phyloP scores from a whole-genome alignment of 2,797 vertebrate genomes.

The Eutrigla gurnardus region DNA sequence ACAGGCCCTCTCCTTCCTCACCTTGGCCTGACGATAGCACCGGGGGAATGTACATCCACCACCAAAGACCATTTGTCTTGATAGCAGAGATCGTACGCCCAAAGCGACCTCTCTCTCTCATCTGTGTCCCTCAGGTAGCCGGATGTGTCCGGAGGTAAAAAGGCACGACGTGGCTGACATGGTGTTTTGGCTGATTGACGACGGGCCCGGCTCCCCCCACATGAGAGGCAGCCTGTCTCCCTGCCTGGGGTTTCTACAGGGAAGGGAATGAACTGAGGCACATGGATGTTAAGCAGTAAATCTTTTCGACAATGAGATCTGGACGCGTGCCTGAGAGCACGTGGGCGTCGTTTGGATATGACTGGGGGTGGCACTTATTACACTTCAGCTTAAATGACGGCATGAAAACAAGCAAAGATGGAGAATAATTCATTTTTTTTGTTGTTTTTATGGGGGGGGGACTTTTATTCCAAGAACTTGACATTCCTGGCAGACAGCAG shows the following conservation, averaged over 20 bases:
- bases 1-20: slow-evolving; percentile 34
- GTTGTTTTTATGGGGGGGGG: neutral
- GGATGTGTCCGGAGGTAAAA: slow-evolving; percentile 53
- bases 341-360: slow-evolving; percentile 26
- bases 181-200: slow-evolving; percentile 60
- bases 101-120: slow-evolving; percentile 28
- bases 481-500: slow-evolving; percentile 46
- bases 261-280: slow-evolving; percentile 29
- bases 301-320: slow-evolving; percentile 49
- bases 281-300: slow-evolving; percentile 46
- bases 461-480: slow-evolving; percentile 7
- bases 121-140: slow-evolving; percentile 49
- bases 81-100: slow-evolving; percentile 43
- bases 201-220: slow-evolving; percentile 34
- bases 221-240: slow-evolving; percentile 26
- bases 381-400: slow-evolving; percentile 29
- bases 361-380: slow-evolving; percentile 18
- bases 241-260: slow-evolving; percentile 42
- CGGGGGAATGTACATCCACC: slow-evolving; percentile 56
- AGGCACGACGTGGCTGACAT: slow-evolving; percentile 44
- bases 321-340: slow-evolving; percentile 29
- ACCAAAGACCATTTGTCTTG: slow-evolving; percentile 69
- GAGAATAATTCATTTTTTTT: neutral
- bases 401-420: slow-evolving; percentile 22
- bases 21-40: slow-evolving; percentile 67